Percentiles rank a stretch among this genome's conserved stretches.
These are phyloP conservation scores for Aelia acuminata DNA, from an alignment of 2,888 invertebrate species.

Conservation along the genomic window DNA sequence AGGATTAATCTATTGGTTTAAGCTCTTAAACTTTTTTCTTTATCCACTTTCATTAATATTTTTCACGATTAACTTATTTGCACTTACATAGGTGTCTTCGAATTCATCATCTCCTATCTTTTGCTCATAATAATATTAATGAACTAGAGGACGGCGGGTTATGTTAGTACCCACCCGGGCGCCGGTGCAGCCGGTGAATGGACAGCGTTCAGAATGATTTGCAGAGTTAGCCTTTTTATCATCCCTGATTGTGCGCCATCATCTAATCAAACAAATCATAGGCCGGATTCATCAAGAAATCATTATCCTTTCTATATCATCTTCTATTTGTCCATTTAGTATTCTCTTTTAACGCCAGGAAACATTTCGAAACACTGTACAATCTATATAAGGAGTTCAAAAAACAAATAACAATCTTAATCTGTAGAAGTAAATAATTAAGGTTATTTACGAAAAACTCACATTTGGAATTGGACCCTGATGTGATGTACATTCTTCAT, in stretches of 20 bases:
- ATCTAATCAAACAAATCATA: slow-evolving; percentile 41
- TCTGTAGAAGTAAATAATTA: too few relatives aligned
- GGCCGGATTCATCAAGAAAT: slow-evolving; percentile 25
- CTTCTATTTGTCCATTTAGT: background rate
- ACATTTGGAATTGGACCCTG: too few relatives aligned
- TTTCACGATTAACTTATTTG: too few relatives aligned
- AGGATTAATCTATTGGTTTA: too few relatives aligned
- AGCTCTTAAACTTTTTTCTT: too few relatives aligned
- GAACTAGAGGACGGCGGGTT: background rate
- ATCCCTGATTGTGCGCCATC: slow-evolving; percentile 23
- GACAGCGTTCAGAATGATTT: slow-evolving; percentile 10
- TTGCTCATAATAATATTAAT: background rate
- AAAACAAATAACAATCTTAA: too few relatives aligned
- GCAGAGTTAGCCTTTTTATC: slow-evolving; percentile 20
- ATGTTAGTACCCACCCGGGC: background rate
- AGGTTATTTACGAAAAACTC: too few relatives aligned
- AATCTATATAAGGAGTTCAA: too few relatives aligned
- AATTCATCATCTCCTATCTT: background rate
- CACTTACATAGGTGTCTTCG: too few relatives aligned
- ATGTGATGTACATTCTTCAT: too few relatives aligned
- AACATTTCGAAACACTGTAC: too few relatives aligned
- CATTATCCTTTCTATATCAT: background rate
- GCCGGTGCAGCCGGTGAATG: background rate
- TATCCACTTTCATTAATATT: too few relatives aligned
- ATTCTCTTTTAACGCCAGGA: background rate